Evolutionary conservation across 2,888 invertebrate genomes (phyloP).

Genomic region (Morinoia aosen): DNA sequence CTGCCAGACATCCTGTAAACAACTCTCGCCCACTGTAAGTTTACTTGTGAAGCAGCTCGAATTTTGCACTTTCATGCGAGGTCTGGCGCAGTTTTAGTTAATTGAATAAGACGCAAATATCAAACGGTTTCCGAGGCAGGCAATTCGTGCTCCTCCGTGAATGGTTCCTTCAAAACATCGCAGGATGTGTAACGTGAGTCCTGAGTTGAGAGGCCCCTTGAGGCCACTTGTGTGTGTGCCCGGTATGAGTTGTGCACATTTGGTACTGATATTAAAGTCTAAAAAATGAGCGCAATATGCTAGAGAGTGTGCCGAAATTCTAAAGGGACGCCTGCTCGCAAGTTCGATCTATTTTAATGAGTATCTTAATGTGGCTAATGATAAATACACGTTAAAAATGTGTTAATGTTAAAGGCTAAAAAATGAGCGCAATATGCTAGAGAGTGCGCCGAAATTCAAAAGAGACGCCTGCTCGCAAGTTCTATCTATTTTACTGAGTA

Average conservation of each 20-base stretch:
- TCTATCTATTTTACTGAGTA: too few relatives aligned
- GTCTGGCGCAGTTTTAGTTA: not conserved
- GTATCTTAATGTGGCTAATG: too few relatives aligned
- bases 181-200: not conserved
- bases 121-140: not conserved
- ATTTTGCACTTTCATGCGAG: not conserved
- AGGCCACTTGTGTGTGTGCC: not conserved
- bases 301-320: not conserved
- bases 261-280: not conserved
- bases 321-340: not conserved
- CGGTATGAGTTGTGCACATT: not conserved
- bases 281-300: not conserved
- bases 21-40: not conserved
- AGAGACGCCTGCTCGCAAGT: too few relatives aligned
- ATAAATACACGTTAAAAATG: too few relatives aligned
- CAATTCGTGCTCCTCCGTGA: not conserved
- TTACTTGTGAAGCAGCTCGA: not conserved
- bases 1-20: not conserved
- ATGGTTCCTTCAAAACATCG: not conserved
- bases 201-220: not conserved
- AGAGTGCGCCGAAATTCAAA: too few relatives aligned
- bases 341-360: too few relatives aligned
- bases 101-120: not conserved
- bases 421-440: too few relatives aligned
- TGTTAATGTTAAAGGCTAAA: too few relatives aligned